phyloP scores from a whole-genome alignment of 2,888 invertebrate genomes.

The Embidobia sp. region DNA sequence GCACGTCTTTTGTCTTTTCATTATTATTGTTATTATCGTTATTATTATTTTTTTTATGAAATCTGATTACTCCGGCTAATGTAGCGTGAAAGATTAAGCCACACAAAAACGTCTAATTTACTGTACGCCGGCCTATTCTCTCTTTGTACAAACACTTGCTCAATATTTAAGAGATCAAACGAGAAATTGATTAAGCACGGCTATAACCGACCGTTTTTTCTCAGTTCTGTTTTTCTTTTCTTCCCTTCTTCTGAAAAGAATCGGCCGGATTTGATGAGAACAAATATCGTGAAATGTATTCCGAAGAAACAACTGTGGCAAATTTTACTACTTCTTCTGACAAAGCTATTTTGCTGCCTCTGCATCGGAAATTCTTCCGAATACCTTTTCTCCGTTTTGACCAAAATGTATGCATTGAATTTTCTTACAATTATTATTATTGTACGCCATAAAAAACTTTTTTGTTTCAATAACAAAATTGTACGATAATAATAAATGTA shows the following conservation, averaged over 20 bases:
- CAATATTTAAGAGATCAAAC: conserved; percentile 10
- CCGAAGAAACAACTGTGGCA: neutral
- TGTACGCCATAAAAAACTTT: too few relatives aligned
- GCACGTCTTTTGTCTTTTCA: neutral
- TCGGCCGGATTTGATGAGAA: neutral
- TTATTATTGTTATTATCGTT: too few relatives aligned
- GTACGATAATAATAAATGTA: too few relatives aligned
- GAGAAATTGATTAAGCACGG: conserved; percentile 23
- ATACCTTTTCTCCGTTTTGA: too few relatives aligned
- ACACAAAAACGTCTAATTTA: conserved; percentile 20
- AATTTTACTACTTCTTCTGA: neutral
- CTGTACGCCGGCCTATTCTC: neutral
- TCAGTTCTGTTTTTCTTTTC: neutral
- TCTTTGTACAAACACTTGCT: conserved; percentile 3
- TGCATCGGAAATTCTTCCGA: too few relatives aligned
- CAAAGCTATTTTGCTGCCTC: too few relatives aligned
- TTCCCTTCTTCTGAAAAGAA: neutral
- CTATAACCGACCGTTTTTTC: conserved; percentile 1
- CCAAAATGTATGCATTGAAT: too few relatives aligned
- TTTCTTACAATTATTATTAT: too few relatives aligned
- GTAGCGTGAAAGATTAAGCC: conserved; percentile 9
- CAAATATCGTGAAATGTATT: neutral
- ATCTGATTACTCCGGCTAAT: too few relatives aligned
- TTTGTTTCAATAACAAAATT: too few relatives aligned
- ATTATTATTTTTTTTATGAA: too few relatives aligned